Evolutionary conservation across 2,888 invertebrate species (phyloP).

Genomic region (Troides aeacus): DNA sequence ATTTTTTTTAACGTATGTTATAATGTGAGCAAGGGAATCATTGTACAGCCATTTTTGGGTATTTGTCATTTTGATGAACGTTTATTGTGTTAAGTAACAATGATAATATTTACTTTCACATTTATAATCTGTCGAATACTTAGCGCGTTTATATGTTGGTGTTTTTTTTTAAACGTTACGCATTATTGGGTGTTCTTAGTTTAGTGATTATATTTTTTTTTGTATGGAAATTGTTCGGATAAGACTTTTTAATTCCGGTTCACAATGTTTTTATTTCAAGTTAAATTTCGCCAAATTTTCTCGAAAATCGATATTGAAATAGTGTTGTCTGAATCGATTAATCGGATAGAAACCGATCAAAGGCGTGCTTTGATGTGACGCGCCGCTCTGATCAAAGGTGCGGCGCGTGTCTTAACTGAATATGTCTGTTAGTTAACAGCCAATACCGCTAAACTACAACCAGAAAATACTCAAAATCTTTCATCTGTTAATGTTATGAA

Average conservation of each 20-base stretch:
- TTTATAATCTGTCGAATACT: background rate
- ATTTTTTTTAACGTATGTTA: conserved; percentile 47
- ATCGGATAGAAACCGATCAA: conserved; percentile 48
- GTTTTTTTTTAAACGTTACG: too few relatives aligned
- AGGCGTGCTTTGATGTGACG: conserved; percentile 53
- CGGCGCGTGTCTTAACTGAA: background rate
- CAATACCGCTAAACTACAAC: too few relatives aligned
- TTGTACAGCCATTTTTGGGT: conserved; percentile 11
- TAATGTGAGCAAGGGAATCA: conserved; percentile 10
- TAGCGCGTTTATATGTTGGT: too few relatives aligned
- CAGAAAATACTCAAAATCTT: too few relatives aligned
- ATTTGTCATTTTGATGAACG: background rate
- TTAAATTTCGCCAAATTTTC: too few relatives aligned
- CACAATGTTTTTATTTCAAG: too few relatives aligned
- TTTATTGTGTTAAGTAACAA: background rate
- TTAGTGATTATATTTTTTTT: too few relatives aligned
- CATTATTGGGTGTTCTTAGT: too few relatives aligned
- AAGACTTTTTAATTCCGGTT: too few relatives aligned
- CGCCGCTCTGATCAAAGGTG: conserved; percentile 55
- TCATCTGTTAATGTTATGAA: too few relatives aligned
- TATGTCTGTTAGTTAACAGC: too few relatives aligned
- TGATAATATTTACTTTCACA: conserved; percentile 15
- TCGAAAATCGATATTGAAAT: background rate
- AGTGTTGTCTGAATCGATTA: conserved; percentile 45
- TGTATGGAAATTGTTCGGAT: too few relatives aligned